These are phyloP conservation scores for Coremacera marginata DNA, from an alignment of 2,888 invertebrate genomes.

Conservation along the genomic window DNA sequence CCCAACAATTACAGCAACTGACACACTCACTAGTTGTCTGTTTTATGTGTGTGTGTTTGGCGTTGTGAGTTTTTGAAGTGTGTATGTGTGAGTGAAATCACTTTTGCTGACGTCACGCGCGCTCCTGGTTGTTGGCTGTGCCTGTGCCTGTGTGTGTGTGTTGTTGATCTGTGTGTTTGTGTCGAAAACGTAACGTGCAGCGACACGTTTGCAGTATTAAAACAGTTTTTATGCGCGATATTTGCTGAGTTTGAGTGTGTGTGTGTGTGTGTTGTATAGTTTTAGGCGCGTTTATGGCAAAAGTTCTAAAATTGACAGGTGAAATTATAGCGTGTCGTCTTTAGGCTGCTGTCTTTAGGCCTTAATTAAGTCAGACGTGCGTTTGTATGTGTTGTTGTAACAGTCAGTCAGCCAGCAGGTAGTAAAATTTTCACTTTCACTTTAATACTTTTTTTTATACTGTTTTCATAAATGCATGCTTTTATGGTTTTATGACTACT, in stretches of 20 bases:
- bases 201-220: slow-evolving; percentile 13
- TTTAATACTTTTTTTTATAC: slow-evolving; percentile 14
- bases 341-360: neutral
- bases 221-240: slow-evolving; percentile 7
- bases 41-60: slow-evolving; percentile 4
- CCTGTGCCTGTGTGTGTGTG: slow-evolving; percentile 7
- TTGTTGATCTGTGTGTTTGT: slow-evolving; percentile 1
- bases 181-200: slow-evolving; percentile 22
- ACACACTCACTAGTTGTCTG: neutral
- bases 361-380: slow-evolving; percentile 10
- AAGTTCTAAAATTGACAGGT: slow-evolving; percentile 26
- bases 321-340: neutral
- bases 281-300: slow-evolving; percentile 31
- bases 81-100: neutral
- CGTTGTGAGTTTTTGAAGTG: neutral
- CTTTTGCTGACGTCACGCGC: slow-evolving; percentile 29
- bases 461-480: neutral
- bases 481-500: neutral
- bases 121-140: slow-evolving; percentile 18
- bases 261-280: slow-evolving; percentile 8
- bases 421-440: slow-evolving; percentile 30
- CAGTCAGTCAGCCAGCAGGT: too few relatives aligned
- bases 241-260: too few relatives aligned
- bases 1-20: slow-evolving; percentile 8
- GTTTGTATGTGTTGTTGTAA: neutral